Evolutionary conservation across 35 echinoderm and acorn worm genomes (phyloP).

Genomic region (Ophioderma brevispina): DNA sequence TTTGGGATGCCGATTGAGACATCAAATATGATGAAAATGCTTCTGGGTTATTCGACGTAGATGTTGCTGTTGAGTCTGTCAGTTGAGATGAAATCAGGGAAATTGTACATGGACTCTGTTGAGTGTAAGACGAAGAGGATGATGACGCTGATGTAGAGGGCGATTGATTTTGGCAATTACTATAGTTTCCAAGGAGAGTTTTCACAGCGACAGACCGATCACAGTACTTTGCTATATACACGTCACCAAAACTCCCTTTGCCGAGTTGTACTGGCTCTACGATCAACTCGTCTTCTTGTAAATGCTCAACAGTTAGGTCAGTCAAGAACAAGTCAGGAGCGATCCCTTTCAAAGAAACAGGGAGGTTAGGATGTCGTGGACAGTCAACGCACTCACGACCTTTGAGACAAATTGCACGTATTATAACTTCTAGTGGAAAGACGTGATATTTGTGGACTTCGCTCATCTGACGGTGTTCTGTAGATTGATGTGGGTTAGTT

Average conservation of each 20-base stretch:
- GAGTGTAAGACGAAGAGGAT: no score
- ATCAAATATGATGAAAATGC: no score
- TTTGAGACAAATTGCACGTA: neutral
- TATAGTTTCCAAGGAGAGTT: conserved; percentile 1
- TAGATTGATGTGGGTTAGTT: neutral
- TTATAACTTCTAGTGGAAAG: neutral
- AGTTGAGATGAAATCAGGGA: no score
- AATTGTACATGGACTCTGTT: no score
- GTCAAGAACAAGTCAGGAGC: conserved; percentile 63
- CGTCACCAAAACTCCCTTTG: conserved; percentile 57
- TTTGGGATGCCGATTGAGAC: no score
- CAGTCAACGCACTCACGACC: neutral
- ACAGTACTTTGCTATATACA: conserved; percentile 51
- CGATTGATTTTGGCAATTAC: no score
- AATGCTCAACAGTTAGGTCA: conserved; percentile 36
- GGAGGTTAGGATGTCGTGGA: neutral
- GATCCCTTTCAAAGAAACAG: neutral
- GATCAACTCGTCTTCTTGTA: conserved; percentile 31
- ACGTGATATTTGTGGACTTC: no score
- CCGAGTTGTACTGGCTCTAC: conserved; percentile 38
- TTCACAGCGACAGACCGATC: conserved; percentile 55
- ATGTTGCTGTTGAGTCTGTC: no score
- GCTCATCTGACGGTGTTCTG: neutral
- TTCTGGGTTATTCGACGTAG: no score
- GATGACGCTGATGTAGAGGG: no score